Evolutionary conservation across 2,797 vertebrate genomes (phyloP).

Genomic region (Coendou prehensilis): DNA sequence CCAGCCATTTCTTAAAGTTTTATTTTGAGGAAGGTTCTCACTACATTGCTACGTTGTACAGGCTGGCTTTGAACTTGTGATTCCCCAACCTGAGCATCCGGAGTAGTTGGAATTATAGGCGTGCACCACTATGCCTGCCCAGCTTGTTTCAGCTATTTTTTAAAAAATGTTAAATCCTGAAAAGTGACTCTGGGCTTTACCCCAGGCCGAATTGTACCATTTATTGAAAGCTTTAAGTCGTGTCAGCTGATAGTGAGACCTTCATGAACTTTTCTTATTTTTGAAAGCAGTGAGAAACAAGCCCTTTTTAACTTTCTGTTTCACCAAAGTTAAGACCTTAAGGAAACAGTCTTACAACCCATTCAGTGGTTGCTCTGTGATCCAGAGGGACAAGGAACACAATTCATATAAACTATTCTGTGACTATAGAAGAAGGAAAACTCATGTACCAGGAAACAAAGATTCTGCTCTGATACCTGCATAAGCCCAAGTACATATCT

Average conservation of each 20-base stretch:
- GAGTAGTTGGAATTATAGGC: neutral
- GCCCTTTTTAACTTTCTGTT: neutral
- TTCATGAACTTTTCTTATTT: slow-evolving; percentile 14
- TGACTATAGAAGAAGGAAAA: neutral
- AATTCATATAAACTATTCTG: neutral
- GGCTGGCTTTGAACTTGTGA: neutral
- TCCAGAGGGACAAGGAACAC: neutral
- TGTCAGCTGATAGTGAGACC: neutral
- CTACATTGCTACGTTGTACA: neutral
- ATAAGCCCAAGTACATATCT: rapidly evolving
- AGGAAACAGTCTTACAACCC: neutral
- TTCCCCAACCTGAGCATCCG: neutral
- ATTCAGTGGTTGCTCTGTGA: neutral
- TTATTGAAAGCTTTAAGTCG: neutral
- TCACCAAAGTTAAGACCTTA: slow-evolving; percentile 32
- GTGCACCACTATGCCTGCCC: neutral
- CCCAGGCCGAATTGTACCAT: neutral
- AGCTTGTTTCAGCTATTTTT: neutral
- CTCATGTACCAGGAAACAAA: neutral
- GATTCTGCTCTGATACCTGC: neutral
- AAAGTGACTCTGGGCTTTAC: neutral
- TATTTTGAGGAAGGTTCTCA: neutral
- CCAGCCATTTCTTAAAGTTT: neutral
- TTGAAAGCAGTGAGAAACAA: neutral
- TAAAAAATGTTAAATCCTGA: neutral